A percentile compares a stretch with the other conserved stretches of the same genome.
phyloP scores from a whole-genome alignment of 2,113 vertebrate genomes.

The Tiliqua scincoides region DNA sequence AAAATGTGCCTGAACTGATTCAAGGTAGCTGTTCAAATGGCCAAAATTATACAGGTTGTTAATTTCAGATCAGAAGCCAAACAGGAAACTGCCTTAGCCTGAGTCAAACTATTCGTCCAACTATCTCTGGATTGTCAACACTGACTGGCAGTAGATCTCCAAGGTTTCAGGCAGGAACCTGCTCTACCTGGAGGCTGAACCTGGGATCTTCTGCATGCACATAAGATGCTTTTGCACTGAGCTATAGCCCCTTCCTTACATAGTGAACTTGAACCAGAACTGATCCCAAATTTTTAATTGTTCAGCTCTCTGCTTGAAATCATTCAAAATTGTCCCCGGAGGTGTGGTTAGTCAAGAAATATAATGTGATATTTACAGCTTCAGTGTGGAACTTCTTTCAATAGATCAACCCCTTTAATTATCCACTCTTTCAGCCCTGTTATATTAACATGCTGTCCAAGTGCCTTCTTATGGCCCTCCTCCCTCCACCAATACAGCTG shows the following conservation, averaged over 20 bases:
- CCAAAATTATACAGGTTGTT: not conserved
- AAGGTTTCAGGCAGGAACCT: no score
- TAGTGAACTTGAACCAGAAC: no score
- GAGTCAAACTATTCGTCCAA: not conserved
- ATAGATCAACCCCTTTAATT: not conserved
- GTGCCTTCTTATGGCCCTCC: no score
- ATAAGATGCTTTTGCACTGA: no score
- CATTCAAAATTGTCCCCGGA: not conserved
- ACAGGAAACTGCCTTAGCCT: no score
- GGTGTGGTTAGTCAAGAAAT: not conserved
- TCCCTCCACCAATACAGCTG: no score
- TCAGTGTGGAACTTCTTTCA: not conserved
- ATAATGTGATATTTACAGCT: not conserved
- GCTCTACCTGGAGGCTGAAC: no score
- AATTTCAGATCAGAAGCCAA: not conserved
- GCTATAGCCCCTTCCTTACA: not conserved
- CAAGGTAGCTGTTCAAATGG: not conserved
- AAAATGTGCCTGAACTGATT: not conserved
- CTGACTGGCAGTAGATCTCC: no score
- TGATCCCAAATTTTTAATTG: no score
- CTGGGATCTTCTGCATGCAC: no score
- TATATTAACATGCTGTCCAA: not conserved
- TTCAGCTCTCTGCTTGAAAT: no score
- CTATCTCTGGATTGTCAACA: no score
- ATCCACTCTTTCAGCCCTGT: not conserved